phyloP scores from a whole-genome alignment of 1,140 invertebrate species.

The Habropoda laboriosa region DNA sequence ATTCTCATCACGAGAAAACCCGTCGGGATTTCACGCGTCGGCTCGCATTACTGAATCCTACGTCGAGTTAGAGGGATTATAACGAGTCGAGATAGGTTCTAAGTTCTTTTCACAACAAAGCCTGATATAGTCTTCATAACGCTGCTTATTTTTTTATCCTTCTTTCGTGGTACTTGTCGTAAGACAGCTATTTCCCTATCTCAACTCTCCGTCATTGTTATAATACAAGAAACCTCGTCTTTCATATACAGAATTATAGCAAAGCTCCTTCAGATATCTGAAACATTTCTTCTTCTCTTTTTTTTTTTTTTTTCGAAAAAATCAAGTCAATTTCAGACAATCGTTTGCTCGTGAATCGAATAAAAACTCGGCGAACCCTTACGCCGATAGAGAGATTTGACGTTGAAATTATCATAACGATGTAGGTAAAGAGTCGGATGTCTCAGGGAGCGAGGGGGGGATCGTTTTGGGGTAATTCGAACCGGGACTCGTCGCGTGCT shows the following conservation, averaged over 20 bases:
- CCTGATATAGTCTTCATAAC: conserved; percentile 3
- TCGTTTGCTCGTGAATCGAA: not conserved
- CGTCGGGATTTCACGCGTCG: conserved; percentile 75
- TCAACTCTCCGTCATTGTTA: not conserved
- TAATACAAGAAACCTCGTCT: not conserved
- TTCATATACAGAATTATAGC: too few relatives aligned
- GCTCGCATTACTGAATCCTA: conserved; percentile 71
- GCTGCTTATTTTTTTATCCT: conserved; percentile 28
- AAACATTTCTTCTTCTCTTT: too few relatives aligned
- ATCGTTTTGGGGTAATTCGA: conserved; percentile 64
- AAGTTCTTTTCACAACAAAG: conserved; percentile 26
- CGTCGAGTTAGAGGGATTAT: conserved; percentile 72
- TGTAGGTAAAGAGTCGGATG: not conserved
- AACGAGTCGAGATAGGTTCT: conserved; percentile 64
- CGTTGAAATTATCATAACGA: conserved; percentile 48
- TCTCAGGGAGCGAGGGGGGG: not conserved
- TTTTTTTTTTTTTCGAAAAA: not conserved
- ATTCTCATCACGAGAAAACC: conserved; percentile 57
- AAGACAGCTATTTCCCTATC: not conserved
- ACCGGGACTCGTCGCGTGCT: conserved; percentile 58
- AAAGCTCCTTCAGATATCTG: too few relatives aligned
- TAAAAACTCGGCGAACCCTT: not conserved
- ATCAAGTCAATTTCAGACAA: not conserved
- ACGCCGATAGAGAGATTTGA: conserved; percentile 20
- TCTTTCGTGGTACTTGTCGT: not conserved